Evolutionary conservation across 2,797 vertebrate genomes (phyloP), one percentile per base, ranked within the genome.

Genomic region (Hyperoplus lanceolatus): DNA sequence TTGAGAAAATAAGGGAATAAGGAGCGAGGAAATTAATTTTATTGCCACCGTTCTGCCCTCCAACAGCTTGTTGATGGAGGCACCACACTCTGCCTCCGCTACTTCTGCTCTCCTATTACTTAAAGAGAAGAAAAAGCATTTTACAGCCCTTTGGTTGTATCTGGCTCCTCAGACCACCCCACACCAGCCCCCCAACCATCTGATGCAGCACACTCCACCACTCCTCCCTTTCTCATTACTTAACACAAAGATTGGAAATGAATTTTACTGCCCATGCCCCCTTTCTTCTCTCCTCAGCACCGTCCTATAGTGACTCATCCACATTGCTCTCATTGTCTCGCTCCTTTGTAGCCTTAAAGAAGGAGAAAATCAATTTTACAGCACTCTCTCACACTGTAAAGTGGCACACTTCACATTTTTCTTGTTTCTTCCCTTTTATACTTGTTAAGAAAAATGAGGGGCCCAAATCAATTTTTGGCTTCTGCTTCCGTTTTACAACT

Each of bases 341-440:
- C 63, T 78, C 86, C 70, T 86, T 90, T 83, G 58, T 67, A 70
- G 64, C 65, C 82, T 88, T 90, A 90, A 93, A 90, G 84, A 89
- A 77, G 90, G 74, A 91, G 89, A 92, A 94, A 94, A 95, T 95
- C 91, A 62, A 94, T 96, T 95, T 94, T 84, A 94, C 92, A 86
- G 87, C 89, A 42, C 80, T 82, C 58, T 87, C 77, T 79, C 49
- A 62, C 43, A 29, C 81, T 79, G 77, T 87, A 93, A 93, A 92
- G 83, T 83, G 84, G 57, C 91, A 82, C 83, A 81, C 86, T 89
- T 87, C 61, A 65, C 66, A 68, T 79, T 79, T 83, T 76, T 77
- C 81, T 87, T 79, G 62, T 83, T 65, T 87, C 83, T 86, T 82
- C 42, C 51, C 67, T 77, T 83, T 85, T 56, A 57, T 29, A 55